phyloP scores from a whole-genome alignment of 2,888 invertebrate genomes.

The Acleris holmiana region DNA sequence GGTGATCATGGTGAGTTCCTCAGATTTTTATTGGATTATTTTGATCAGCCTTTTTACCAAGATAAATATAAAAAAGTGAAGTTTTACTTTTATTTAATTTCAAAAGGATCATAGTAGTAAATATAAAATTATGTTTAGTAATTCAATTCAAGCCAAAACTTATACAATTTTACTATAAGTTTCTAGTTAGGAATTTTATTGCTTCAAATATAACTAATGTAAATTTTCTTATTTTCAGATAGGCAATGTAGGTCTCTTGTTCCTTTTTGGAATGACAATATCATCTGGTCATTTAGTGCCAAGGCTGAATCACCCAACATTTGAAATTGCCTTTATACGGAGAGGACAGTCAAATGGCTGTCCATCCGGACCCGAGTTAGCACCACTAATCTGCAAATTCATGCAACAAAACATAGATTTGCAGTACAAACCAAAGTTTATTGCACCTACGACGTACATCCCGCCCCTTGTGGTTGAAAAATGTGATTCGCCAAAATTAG shows the following conservation, averaged over 20 bases:
- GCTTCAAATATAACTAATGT: neutral
- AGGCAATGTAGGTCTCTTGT: conserved; percentile 8
- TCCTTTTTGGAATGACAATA: conserved; percentile 23
- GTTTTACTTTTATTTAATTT: no score
- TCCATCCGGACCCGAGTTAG: conserved; percentile 21
- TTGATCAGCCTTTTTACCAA: neutral
- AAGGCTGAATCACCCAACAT: neutral
- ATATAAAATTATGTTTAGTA: no score
- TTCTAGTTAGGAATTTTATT: no score
- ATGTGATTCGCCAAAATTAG: conserved; percentile 22
- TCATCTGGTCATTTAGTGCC: conserved; percentile 4
- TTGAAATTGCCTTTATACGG: neutral
- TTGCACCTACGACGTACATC: conserved; percentile 20
- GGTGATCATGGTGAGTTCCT: conserved; percentile 31
- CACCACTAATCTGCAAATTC: conserved; percentile 31
- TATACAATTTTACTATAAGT: no score
- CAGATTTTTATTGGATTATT: neutral
- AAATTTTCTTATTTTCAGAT: conserved; percentile 18
- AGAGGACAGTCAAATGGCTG: conserved; percentile 15
- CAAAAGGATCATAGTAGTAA: no score
- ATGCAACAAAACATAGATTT: conserved; percentile 16
- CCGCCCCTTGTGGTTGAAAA: conserved; percentile 21
- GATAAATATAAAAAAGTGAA: no score
- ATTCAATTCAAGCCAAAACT: no score
- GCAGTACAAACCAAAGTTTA: conserved; percentile 22